Conservation (phyloP, 2,113 vertebrate genomes). For the Grallaria varia region DNA sequence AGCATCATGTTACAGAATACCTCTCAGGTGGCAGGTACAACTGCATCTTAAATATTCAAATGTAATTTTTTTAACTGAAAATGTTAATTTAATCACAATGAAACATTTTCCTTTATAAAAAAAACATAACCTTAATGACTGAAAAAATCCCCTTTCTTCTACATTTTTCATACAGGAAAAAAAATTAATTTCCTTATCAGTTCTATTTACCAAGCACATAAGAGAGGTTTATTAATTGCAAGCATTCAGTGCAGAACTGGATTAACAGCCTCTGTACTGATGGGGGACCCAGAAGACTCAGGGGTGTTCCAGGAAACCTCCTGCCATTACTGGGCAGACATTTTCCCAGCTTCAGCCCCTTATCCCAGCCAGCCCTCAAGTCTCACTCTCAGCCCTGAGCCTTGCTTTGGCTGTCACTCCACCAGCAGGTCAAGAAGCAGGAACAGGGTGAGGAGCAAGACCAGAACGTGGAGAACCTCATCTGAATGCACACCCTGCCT, state of each 20-base stretch:
- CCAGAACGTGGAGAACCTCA: not conserved
- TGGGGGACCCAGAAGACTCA: accelerated
- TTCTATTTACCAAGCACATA: not conserved
- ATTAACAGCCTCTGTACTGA: not conserved
- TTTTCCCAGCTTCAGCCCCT: not conserved
- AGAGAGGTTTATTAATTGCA: not conserved
- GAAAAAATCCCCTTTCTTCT: not conserved
- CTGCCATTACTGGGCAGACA: not conserved
- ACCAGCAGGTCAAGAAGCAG: not conserved
- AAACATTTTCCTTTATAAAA: not conserved
- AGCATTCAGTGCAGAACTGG: not conserved
- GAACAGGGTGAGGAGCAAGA: not conserved
- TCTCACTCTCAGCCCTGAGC: not conserved
- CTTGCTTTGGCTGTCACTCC: not conserved
- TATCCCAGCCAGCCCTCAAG: not conserved
- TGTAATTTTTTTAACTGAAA: not conserved
- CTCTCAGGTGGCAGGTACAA: not conserved
- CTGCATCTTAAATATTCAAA: not conserved
- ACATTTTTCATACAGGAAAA: not conserved
- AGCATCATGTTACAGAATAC: not conserved
- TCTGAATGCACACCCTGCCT: accelerated
- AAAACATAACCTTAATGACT: not conserved
- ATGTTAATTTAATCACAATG: not conserved
- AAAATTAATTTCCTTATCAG: not conserved
- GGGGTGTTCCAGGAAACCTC: not conserved